phyloP scores from a whole-genome alignment of 2,113 vertebrate species.

The Brachionichthys hirsutus region DNA sequence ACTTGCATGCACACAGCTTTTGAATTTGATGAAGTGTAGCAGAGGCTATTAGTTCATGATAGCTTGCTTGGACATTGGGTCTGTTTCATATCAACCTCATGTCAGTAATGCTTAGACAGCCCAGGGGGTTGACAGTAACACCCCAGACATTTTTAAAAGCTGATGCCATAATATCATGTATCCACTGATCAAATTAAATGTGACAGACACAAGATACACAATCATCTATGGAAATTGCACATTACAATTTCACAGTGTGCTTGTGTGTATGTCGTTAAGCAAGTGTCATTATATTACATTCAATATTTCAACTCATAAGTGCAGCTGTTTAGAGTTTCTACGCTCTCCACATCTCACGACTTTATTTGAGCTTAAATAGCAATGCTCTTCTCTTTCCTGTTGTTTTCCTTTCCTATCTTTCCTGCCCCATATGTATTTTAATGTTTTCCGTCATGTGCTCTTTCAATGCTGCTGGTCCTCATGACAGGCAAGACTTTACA shows the following conservation, averaged over 20 bases:
- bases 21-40: slow-evolving; percentile 47
- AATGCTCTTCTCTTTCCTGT: neutral
- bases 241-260: too few species aligned
- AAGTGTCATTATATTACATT: too few species aligned
- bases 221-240: too few species aligned
- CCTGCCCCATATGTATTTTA: neutral
- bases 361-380: slow-evolving; percentile 16
- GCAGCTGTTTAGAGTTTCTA: too few species aligned
- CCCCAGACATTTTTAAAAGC: slow-evolving; percentile 6
- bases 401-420: neutral
- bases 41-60: slow-evolving; percentile 33
- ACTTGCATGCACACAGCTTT: slow-evolving; percentile 28
- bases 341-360: too few species aligned
- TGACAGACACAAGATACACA: too few species aligned
- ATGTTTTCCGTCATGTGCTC: slow-evolving; percentile 3
- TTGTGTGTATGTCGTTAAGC: too few species aligned
- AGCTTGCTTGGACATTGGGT: slow-evolving; percentile 41
- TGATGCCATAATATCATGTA: slow-evolving; percentile 14
- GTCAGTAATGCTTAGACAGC: slow-evolving; percentile 50
- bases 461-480: slow-evolving; percentile 1
- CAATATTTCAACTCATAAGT: too few species aligned
- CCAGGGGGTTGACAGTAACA: slow-evolving; percentile 16
- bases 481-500: neutral
- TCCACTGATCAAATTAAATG: too few species aligned
- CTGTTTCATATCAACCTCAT: slow-evolving; percentile 39